Conservation (phyloP, 1,140 invertebrate species). For the Stenopsyche tienmushanensis region DNA sequence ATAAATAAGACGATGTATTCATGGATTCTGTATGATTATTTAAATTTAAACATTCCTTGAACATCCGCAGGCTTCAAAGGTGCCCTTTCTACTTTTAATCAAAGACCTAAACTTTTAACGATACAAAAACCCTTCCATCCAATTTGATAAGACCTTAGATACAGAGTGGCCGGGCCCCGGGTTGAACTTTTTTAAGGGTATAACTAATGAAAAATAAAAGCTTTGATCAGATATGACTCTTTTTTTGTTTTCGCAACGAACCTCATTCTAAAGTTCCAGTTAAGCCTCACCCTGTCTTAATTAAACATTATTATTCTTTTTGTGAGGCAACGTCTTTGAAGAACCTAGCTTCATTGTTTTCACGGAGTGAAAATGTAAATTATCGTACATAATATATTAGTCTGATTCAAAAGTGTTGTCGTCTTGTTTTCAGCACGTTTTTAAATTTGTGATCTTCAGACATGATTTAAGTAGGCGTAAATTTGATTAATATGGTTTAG, state of each 20-base stretch:
- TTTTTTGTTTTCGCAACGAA: too few species aligned
- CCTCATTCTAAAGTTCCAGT: too few species aligned
- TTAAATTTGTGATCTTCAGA: too few species aligned
- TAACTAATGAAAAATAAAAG: neutral
- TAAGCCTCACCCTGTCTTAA: neutral
- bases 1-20: too few species aligned
- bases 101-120: slow-evolving; percentile 17
- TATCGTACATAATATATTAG: too few species aligned
- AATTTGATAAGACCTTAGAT: slow-evolving; percentile 9
- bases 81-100: slow-evolving; percentile 11
- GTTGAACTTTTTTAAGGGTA: neutral
- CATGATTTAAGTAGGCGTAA: too few species aligned
- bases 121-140: slow-evolving; percentile 19
- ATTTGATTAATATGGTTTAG: too few species aligned
- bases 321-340: neutral
- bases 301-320: neutral
- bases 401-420: too few species aligned
- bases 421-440: too few species aligned
- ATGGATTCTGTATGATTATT: neutral
- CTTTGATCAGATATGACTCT: slow-evolving; percentile 1
- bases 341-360: too few species aligned
- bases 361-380: too few species aligned
- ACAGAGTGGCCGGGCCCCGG: neutral
- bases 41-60: neutral
- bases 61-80: too few species aligned